phyloP scores from a whole-genome alignment of 1,140 invertebrate species.

The Bradysia coprophila region DNA sequence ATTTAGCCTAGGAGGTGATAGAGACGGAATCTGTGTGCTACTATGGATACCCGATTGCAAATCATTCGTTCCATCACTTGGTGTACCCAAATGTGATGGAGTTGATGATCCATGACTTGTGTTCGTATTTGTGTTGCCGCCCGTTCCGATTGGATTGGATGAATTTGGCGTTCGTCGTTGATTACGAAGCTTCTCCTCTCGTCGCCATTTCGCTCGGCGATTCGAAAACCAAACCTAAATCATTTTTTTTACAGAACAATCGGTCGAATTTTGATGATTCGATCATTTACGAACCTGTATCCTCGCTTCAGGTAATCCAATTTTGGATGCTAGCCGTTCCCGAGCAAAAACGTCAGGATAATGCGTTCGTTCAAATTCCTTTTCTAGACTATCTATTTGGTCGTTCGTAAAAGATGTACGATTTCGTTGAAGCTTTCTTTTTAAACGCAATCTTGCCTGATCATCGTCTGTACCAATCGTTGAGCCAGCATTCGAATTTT shows the following conservation, averaged over 20 bases:
- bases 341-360: conserved; percentile 72
- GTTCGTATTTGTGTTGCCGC: conserved; percentile 13
- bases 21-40: background rate
- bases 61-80: conserved; percentile 6
- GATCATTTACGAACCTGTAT: conserved; percentile 59
- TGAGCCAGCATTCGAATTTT: conserved; percentile 58
- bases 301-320: conserved; percentile 89
- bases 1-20: conserved; percentile 17
- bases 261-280: background rate
- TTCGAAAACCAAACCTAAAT: conserved; percentile 96
- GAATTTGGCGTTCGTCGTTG: conserved; percentile 36
- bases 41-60: background rate
- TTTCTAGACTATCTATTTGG: conserved; percentile 96
- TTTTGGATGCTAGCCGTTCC: conserved; percentile 88
- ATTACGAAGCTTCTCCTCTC: conserved; percentile 91
- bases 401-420: conserved; percentile 97
- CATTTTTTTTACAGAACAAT: background rate
- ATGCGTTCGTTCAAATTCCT: conserved; percentile 78
- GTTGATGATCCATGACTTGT: background rate
- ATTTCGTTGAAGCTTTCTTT: conserved; percentile 94
- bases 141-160: conserved; percentile 1
- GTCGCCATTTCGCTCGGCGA: conserved; percentile 91
- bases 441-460: conserved; percentile 70
- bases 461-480: conserved; percentile 65
- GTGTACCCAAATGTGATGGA: conserved; percentile 5